These are phyloP conservation scores for Epinephelus fuscoguttatus DNA, from an alignment of 2,113 vertebrate species.

Conservation along the genomic window DNA sequence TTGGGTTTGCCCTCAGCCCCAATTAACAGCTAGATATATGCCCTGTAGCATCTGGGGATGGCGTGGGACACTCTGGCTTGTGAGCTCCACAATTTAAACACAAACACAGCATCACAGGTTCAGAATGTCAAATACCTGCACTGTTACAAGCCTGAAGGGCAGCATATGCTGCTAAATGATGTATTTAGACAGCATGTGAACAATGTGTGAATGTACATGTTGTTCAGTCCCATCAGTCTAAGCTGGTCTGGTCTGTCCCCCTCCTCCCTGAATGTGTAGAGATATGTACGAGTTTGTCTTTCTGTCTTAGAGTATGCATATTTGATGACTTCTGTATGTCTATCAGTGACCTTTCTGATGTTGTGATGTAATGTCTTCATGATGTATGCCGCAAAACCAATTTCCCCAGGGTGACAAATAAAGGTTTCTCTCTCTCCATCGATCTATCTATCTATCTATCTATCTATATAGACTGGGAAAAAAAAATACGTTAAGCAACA, in stretches of 20 bases:
- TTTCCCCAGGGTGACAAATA: too few relatives aligned
- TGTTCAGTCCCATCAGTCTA: conserved; percentile 5
- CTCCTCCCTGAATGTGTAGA: too few relatives aligned
- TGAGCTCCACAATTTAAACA: conserved; percentile 37
- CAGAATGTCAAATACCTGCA: conserved; percentile 51
- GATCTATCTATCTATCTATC: too few relatives aligned
- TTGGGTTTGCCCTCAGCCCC: conserved; percentile 67
- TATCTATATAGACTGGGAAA: neutral
- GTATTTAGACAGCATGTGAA: neutral
- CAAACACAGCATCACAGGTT: conserved; percentile 28
- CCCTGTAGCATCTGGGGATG: conserved; percentile 57
- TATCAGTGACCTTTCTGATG: too few relatives aligned
- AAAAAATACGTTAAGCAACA: neutral
- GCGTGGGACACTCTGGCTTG: conserved; percentile 11
- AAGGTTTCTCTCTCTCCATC: too few relatives aligned
- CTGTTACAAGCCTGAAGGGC: neutral
- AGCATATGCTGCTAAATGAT: conserved; percentile 25
- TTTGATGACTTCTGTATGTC: too few relatives aligned
- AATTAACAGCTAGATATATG: conserved; percentile 67
- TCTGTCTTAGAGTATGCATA: too few relatives aligned
- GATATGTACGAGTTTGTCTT: too few relatives aligned
- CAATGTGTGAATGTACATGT: conserved; percentile 5
- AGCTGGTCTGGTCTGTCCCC: neutral
- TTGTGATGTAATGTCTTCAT: too few relatives aligned
- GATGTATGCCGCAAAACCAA: too few relatives aligned